Evolutionary conservation across 2,797 vertebrate species (phyloP).

Genomic region (Squalus acanthias): DNA sequence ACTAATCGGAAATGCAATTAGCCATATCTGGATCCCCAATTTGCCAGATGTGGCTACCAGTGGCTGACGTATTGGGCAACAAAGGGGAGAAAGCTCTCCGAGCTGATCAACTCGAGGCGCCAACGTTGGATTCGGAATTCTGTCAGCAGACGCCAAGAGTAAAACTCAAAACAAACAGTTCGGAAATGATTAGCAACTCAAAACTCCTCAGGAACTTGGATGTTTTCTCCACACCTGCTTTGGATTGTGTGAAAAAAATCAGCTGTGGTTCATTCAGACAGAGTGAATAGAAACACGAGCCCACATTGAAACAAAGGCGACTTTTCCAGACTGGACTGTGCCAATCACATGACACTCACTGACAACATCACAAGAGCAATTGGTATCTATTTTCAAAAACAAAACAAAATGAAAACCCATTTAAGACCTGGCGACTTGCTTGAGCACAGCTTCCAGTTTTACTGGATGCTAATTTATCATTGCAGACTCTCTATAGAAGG

Average conservation of each 20-base stretch:
- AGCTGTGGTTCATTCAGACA: slow-evolving; percentile 2
- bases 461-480: neutral
- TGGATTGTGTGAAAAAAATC: neutral
- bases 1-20: neutral
- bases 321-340: neutral
- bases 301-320: neutral
- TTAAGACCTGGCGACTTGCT: neutral
- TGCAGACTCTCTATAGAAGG: neutral
- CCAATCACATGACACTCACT: neutral
- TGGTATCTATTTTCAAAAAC: neutral
- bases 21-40: neutral
- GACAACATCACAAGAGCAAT: neutral
- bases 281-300: neutral
- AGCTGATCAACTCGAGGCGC: neutral
- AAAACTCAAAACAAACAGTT: neutral
- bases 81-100: neutral
- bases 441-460: neutral
- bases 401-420: neutral
- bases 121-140: neutral
- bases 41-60: neutral
- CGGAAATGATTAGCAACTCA: neutral
- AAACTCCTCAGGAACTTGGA: neutral
- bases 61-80: neutral
- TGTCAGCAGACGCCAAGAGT: neutral
- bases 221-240: slow-evolving; percentile 1